A percentile compares a stretch with the other conserved stretches of the same genome.
Evolutionary conservation across 2,888 invertebrate species (phyloP).

Genomic region (Synergus japonicus): DNA sequence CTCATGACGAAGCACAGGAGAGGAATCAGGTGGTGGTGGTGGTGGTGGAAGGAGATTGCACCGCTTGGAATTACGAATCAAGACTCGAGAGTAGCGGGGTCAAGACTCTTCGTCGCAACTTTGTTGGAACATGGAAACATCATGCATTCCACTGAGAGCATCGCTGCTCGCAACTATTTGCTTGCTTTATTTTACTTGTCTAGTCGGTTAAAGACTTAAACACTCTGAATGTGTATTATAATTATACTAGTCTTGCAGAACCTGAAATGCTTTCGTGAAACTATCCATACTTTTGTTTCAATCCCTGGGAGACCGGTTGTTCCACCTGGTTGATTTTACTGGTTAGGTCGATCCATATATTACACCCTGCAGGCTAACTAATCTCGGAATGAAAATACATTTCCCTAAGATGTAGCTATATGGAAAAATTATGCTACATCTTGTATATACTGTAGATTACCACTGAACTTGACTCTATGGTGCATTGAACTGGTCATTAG

Average conservation of each 20-base stretch:
- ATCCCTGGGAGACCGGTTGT: constrained; percentile 15
- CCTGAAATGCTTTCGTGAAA: constrained; percentile 27
- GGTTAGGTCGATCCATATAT: constrained; percentile 22
- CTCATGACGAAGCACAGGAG: not conserved
- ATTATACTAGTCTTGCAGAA: constrained; percentile 21
- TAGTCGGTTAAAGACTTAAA: constrained; percentile 5
- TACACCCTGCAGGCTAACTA: not conserved
- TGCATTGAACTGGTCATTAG: not conserved
- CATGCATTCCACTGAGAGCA: not conserved
- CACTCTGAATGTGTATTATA: constrained; percentile 23
- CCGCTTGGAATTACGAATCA: constrained; percentile 15
- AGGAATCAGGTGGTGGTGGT: constrained; percentile 19
- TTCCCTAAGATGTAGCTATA: constrained; percentile 1
- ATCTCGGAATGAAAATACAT: not conserved
- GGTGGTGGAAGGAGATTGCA: constrained; percentile 6
- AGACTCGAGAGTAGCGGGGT: constrained; percentile 6
- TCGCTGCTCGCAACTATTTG: not conserved
- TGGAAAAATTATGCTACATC: not conserved
- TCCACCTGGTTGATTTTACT: constrained; percentile 16
- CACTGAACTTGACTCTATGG: not conserved
- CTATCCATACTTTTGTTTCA: not conserved
- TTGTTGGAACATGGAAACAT: constrained; percentile 2
- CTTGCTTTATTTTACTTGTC: not conserved
- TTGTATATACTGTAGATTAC: not conserved
- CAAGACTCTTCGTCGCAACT: constrained; percentile 23